These are phyloP conservation scores for Vanacampus margaritifer DNA, from an alignment of 2,113 vertebrate species.

Conservation along the genomic window DNA sequence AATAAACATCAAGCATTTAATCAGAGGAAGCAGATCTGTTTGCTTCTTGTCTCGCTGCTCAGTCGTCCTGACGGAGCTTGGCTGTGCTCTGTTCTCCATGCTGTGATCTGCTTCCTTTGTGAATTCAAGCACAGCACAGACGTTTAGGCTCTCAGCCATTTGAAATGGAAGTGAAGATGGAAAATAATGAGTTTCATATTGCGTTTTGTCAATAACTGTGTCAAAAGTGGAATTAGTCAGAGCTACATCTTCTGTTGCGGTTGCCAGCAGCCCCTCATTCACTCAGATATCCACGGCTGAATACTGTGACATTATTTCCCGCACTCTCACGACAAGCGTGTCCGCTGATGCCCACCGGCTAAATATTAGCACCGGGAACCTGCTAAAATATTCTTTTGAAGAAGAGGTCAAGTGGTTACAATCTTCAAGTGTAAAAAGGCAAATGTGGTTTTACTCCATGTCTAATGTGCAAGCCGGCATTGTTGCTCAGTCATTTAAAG, in stretches of 20 bases:
- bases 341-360: slow-evolving; percentile 71
- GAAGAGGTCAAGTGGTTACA: slow-evolving; percentile 74
- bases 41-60: slow-evolving; percentile 32
- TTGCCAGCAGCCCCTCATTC: slow-evolving; percentile 74
- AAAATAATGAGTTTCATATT: slow-evolving; percentile 79
- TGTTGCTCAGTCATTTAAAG: slow-evolving; percentile 63
- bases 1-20: slow-evolving; percentile 5
- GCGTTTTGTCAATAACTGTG: slow-evolving; percentile 77
- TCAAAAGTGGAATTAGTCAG: slow-evolving; percentile 81
- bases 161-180: slow-evolving; percentile 68
- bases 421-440: slow-evolving; percentile 54
- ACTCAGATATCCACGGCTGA: slow-evolving; percentile 73
- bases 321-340: slow-evolving; percentile 75
- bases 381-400: slow-evolving; percentile 78
- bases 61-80: slow-evolving; percentile 36
- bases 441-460: slow-evolving; percentile 63
- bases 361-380: slow-evolving; percentile 70
- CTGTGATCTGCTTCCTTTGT: slow-evolving; percentile 55
- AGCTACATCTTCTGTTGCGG: slow-evolving; percentile 68
- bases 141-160: slow-evolving; percentile 62
- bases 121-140: slow-evolving; percentile 61
- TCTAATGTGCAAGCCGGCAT: slow-evolving; percentile 62
- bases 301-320: slow-evolving; percentile 79
- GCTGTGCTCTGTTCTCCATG: slow-evolving; percentile 49
- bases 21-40: slow-evolving; percentile 8